phyloP scores from a whole-genome alignment of 2,797 vertebrate species.

The Orestias chungarensis region DNA sequence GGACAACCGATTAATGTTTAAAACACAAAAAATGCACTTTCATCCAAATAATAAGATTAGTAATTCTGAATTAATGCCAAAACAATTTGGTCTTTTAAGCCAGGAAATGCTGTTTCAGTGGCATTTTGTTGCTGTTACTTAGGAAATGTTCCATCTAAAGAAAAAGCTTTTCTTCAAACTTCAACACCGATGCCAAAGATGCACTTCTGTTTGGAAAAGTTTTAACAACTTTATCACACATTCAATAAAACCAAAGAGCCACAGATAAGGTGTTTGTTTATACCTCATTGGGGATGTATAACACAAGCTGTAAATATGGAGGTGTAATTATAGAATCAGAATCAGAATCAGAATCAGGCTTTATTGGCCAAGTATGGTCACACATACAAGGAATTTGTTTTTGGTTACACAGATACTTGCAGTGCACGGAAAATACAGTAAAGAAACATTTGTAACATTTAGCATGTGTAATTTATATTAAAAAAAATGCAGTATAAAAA shows the following conservation, averaged over 20 bases:
- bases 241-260: background rate
- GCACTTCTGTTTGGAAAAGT: background rate
- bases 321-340: background rate
- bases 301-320: background rate
- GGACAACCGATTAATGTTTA: constrained; percentile 32
- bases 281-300: background rate
- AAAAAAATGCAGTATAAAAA: too few species aligned
- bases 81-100: background rate
- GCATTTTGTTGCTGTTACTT: background rate
- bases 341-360: too few species aligned
- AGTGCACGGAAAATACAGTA: too few species aligned
- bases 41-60: background rate
- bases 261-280: background rate
- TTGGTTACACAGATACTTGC: too few species aligned
- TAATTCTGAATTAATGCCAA: background rate
- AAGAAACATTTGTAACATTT: too few species aligned
- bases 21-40: background rate
- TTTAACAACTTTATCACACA: background rate
- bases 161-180: background rate
- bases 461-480: too few species aligned
- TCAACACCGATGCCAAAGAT: background rate
- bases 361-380: too few species aligned
- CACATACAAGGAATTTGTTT: too few species aligned
- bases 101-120: background rate
- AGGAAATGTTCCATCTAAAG: background rate